A percentile compares a stretch with the other conserved stretches of the same genome.
Conservation (phyloP, 2,113 vertebrate genomes). For the Mormyrus lacerda region DNA sequence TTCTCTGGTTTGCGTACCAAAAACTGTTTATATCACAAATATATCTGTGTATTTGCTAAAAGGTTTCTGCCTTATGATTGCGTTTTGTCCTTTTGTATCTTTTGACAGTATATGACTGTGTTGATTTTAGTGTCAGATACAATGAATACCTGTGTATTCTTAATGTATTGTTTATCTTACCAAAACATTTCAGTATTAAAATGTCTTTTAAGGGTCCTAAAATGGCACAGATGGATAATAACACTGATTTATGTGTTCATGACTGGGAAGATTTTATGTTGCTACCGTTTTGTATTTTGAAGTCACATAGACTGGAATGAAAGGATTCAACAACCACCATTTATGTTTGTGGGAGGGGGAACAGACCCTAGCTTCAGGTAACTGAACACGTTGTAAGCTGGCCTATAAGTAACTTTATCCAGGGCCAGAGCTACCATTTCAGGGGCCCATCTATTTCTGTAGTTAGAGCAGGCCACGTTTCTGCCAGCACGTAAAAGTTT, state of each 20-base stretch:
- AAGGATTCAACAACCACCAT: neutral
- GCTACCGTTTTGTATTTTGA: neutral
- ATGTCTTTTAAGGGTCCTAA: neutral
- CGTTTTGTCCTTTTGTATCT: neutral
- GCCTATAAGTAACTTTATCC: neutral
- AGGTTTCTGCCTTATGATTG: neutral
- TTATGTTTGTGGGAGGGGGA: neutral
- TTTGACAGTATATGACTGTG: neutral
- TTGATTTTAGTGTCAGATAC: neutral
- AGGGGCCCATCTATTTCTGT: too few species aligned
- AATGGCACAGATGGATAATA: neutral
- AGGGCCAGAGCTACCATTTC: neutral
- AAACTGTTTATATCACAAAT: neutral
- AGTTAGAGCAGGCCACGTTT: too few species aligned
- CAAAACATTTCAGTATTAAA: neutral
- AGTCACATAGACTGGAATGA: neutral
- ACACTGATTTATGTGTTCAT: neutral
- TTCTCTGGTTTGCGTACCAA: neutral
- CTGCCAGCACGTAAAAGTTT: too few species aligned
- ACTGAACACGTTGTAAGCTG: neutral
- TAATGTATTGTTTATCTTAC: neutral
- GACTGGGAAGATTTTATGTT: neutral
- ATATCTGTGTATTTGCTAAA: neutral
- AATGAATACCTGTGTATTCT: neutral
- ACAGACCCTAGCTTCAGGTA: neutral